Percentiles rank a stretch among this genome's conserved stretches.
phyloP scores from a whole-genome alignment of 2,113 vertebrate species.

The Mastomys coucha region DNA sequence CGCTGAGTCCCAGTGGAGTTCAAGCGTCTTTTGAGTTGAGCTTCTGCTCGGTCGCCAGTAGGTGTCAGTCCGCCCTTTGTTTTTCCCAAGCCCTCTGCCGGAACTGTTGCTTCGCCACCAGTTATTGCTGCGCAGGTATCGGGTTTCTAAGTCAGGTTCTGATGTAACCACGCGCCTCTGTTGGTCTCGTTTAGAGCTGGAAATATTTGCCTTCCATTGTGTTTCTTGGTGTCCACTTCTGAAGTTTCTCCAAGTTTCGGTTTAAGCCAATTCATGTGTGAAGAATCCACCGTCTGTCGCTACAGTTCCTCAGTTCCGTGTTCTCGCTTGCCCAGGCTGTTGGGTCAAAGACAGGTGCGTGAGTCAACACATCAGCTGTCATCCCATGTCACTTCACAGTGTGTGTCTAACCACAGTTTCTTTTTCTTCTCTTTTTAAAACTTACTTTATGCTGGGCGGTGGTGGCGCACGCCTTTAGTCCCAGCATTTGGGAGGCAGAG shows the following conservation, averaged over 20 bases:
- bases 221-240: background rate
- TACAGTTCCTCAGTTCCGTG: background rate
- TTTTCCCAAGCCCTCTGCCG: background rate
- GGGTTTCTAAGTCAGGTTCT: background rate
- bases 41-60: background rate
- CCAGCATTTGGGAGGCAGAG: too few relatives aligned
- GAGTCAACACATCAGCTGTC: background rate
- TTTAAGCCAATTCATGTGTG: background rate
- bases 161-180: background rate
- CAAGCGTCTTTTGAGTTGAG: background rate
- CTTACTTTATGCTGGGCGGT: too few relatives aligned
- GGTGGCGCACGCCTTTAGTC: too few relatives aligned
- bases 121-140: background rate
- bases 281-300: background rate
- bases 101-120: too few relatives aligned
- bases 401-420: background rate
- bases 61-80: background rate
- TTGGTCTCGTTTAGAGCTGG: background rate
- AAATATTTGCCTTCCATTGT: background rate
- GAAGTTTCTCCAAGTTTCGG: background rate
- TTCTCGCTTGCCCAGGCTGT: background rate
- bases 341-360: accelerated
- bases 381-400: background rate
- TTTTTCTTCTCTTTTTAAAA: background rate
- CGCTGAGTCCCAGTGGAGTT: background rate